Conservation (phyloP, 37 sponge, comb jelly and placozoan species). For the Tethya wilhelma region DNA sequence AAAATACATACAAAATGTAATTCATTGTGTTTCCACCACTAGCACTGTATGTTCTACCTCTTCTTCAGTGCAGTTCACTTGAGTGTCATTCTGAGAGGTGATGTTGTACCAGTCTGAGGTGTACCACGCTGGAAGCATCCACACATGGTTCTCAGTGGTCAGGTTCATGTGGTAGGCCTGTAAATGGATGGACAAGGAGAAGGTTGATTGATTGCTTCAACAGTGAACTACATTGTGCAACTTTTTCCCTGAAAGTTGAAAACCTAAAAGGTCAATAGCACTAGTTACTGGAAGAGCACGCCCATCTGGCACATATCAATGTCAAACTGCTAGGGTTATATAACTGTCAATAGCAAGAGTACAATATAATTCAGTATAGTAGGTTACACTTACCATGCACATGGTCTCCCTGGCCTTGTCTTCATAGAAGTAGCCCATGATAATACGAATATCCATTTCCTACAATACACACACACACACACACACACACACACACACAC, state of each 20-base stretch:
- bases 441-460: constrained; percentile 66
- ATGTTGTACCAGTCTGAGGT: constrained; percentile 43
- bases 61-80: not conserved
- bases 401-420: constrained; percentile 33
- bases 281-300: too few relatives aligned
- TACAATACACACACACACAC: too few relatives aligned
- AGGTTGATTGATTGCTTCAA: too few relatives aligned
- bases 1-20: not conserved
- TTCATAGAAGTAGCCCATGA: constrained; percentile 60
- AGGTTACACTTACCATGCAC: constrained; percentile 43
- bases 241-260: too few relatives aligned
- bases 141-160: constrained; percentile 47
- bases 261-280: too few relatives aligned
- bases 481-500: too few relatives aligned
- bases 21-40: not conserved
- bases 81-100: not conserved
- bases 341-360: too few relatives aligned
- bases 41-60: constrained; percentile 6
- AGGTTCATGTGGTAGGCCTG: constrained; percentile 52
- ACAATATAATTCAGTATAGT: too few relatives aligned
- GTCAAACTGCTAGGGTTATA: too few relatives aligned
- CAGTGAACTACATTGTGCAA: too few relatives aligned
- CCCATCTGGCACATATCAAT: too few relatives aligned
- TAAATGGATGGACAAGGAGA: too few relatives aligned
- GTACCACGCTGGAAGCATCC: constrained; percentile 74